A percentile compares a stretch with the other conserved stretches of the same genome.
Conservation (phyloP, 2,888 invertebrate species). For the Sylvicola cinctus region DNA sequence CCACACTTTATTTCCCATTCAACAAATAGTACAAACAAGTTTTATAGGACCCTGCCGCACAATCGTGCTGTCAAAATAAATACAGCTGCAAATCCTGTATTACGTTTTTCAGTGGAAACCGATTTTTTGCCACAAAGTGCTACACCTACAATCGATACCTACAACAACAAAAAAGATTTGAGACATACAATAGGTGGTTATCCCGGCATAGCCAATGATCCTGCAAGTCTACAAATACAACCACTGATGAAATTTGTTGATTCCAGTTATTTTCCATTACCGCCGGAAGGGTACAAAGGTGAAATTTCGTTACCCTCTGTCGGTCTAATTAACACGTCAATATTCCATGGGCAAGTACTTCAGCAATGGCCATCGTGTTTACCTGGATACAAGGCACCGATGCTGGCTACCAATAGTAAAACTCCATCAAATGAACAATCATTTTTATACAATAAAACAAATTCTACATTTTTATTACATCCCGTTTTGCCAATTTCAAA, state of each 20-base stretch:
- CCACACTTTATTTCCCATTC: slow-evolving; percentile 28
- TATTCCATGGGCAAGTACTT: too few species aligned
- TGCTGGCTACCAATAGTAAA: slow-evolving; percentile 3
- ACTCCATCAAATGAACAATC: neutral
- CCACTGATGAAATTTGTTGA: slow-evolving; percentile 29
- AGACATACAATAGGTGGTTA: slow-evolving; percentile 67
- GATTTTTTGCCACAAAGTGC: slow-evolving; percentile 36
- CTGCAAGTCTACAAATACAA: slow-evolving; percentile 7
- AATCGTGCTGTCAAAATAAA: slow-evolving; percentile 39
- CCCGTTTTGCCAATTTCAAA: too few species aligned
- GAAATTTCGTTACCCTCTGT: slow-evolving; percentile 28
- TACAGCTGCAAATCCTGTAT: slow-evolving; percentile 31
- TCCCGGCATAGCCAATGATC: slow-evolving; percentile 34
- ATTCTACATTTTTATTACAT: too few species aligned
- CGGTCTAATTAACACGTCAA: slow-evolving; percentile 2
- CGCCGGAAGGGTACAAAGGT: slow-evolving; percentile 47
- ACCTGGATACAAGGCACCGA: slow-evolving; percentile 18
- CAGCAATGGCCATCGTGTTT: slow-evolving; percentile 33
- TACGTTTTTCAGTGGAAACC: slow-evolving; percentile 40
- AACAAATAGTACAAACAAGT: slow-evolving; percentile 23
- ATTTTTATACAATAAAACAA: slow-evolving; percentile 1
- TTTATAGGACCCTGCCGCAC: slow-evolving; percentile 60
- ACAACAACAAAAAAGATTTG: slow-evolving; percentile 29
- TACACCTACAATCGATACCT: slow-evolving; percentile 30
- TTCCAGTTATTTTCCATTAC: slow-evolving; percentile 38